phyloP scores from a whole-genome alignment of 2,113 vertebrate genomes.

The Larimichthys polyactis region DNA sequence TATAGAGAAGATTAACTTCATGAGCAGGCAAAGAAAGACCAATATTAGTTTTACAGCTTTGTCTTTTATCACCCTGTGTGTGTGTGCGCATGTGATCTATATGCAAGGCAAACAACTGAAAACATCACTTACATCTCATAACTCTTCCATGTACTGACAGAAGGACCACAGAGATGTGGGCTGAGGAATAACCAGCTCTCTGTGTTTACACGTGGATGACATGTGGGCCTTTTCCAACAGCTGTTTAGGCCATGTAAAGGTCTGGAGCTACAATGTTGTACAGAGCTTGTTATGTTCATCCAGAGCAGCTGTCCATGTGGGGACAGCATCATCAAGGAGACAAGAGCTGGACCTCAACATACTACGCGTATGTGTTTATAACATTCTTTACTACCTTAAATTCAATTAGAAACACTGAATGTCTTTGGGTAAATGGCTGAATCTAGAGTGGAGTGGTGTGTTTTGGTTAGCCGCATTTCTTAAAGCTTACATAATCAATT shows the following conservation, averaged over 20 bases:
- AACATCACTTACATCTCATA: neutral
- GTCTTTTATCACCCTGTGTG: neutral
- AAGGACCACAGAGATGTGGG: neutral
- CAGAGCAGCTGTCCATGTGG: conserved; percentile 22
- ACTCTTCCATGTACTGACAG: conserved; percentile 5
- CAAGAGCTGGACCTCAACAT: too few species aligned
- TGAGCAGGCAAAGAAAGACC: neutral
- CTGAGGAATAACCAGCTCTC: conserved; percentile 19
- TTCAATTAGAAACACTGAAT: neutral
- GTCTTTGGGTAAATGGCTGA: neutral
- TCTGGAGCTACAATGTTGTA: neutral
- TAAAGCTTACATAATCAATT: neutral
- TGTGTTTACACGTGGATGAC: conserved; percentile 43
- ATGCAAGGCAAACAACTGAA: neutral
- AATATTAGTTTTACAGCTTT: neutral
- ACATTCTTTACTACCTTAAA: neutral
- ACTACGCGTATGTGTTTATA: neutral
- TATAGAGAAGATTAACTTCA: conserved; percentile 1
- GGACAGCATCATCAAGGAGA: conserved; percentile 5
- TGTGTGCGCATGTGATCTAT: too few species aligned
- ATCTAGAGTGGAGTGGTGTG: neutral
- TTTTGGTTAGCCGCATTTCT: neutral
- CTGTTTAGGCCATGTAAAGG: conserved; percentile 21
- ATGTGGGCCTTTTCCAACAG: conserved; percentile 37
- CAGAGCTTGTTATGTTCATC: neutral